A percentile compares a stretch with the other conserved stretches of the same genome.
phyloP scores from a whole-genome alignment of 2,888 invertebrate genomes.

The Minunthozetes semirufus region DNA sequence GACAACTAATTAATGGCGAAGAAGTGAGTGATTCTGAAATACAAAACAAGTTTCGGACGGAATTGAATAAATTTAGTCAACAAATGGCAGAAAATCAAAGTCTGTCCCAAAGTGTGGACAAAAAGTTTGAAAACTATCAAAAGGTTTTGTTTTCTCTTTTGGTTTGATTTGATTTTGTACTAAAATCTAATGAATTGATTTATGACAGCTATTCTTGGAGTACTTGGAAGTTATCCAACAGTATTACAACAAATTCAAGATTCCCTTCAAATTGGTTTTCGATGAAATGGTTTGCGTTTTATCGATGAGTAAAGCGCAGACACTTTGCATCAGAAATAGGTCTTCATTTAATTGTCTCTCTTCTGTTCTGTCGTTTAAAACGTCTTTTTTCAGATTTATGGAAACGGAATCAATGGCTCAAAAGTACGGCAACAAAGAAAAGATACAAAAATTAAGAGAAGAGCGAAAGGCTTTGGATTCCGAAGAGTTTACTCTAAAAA shows the following conservation, averaged over 20 bases:
- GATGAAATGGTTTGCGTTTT: background rate
- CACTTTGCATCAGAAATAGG: background rate
- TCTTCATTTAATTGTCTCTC: background rate
- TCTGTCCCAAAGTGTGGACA: background rate
- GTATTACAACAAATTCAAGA: conserved; percentile 12
- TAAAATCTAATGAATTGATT: background rate
- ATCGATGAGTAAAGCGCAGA: conserved; percentile 7
- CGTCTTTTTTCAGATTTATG: background rate
- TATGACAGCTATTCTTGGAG: background rate
- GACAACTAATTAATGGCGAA: background rate
- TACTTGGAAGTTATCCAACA: background rate
- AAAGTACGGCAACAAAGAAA: conserved; percentile 7
- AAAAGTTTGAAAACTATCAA: conserved; percentile 7
- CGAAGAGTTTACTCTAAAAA: background rate
- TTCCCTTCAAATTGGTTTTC: background rate
- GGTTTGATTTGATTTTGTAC: background rate
- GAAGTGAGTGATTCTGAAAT: background rate
- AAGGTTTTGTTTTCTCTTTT: background rate
- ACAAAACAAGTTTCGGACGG: background rate
- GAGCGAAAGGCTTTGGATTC: background rate
- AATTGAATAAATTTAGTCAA: background rate
- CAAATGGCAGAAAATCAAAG: background rate
- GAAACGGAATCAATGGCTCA: background rate
- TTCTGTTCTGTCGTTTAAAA: background rate
- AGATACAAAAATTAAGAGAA: background rate